Evolutionary conservation across 2,888 invertebrate species (phyloP).

Genomic region (Apamea crenata): DNA sequence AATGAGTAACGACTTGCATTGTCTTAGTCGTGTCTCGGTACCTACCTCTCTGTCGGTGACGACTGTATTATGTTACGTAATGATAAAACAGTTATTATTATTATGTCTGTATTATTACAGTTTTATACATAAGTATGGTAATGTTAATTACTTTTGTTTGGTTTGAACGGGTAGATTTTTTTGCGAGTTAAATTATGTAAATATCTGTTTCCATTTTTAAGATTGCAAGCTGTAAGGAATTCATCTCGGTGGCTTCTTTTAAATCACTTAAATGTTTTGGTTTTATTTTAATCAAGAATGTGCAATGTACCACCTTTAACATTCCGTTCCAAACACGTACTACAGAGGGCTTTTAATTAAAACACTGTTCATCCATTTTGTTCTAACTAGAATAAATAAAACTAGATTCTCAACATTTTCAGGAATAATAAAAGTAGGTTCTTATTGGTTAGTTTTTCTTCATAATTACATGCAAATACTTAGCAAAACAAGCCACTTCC

Average conservation of each 20-base stretch:
- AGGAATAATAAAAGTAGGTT: constrained; percentile 15
- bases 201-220: constrained; percentile 13
- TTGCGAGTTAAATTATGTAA: constrained; percentile 27
- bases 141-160: constrained; percentile 45
- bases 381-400: not conserved
- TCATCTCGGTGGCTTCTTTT: not conserved
- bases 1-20: constrained; percentile 54
- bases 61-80: constrained; percentile 49
- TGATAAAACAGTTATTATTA: constrained; percentile 38
- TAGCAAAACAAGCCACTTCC: constrained; percentile 29
- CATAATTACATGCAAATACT: constrained; percentile 26
- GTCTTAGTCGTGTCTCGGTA: constrained; percentile 41
- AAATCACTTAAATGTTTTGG: not conserved
- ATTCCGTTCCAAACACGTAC: no score
- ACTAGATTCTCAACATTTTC: not conserved
- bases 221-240: not conserved
- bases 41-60: constrained; percentile 40
- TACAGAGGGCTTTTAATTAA: no score
- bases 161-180: constrained; percentile 2
- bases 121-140: constrained; percentile 36
- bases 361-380: no score
- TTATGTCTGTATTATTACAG: constrained; percentile 28
- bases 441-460: constrained; percentile 13
- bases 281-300: not conserved
- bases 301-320: no score